Evolutionary conservation across 2,797 vertebrate species (phyloP).

Genomic region (Ptychobarbus kaznakovi): DNA sequence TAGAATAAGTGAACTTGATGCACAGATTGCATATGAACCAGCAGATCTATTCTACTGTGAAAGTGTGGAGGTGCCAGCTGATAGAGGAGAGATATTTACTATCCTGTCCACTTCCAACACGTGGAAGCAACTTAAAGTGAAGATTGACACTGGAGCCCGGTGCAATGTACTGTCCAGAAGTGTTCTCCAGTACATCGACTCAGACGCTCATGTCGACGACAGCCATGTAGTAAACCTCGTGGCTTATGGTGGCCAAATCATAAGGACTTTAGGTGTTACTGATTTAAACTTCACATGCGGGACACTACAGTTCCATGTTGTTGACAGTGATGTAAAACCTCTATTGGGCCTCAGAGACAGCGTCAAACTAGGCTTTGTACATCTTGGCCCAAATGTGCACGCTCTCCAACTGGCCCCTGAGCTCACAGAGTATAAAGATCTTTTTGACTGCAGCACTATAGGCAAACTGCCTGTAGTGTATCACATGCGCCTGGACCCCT

Average conservation of each 20-base stretch:
- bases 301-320: conserved; percentile 1
- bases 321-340: not conserved
- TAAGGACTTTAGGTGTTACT: not conserved
- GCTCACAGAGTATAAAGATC: not conserved
- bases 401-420: not conserved
- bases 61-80: conserved; percentile 19
- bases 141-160: not conserved
- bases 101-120: not conserved
- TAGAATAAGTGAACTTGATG: conserved; percentile 1
- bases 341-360: not conserved
- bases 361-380: not conserved
- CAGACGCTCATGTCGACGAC: not conserved
- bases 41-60: conserved; percentile 1
- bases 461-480: conserved; percentile 32
- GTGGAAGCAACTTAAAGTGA: not conserved
- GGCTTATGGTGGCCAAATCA: not conserved
- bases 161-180: conserved; percentile 8
- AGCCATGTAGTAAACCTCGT: conserved; percentile 2
- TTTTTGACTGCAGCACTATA: conserved; percentile 26
- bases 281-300: not conserved
- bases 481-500: conserved; percentile 17
- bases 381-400: not conserved
- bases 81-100: conserved; percentile 15
- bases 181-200: not conserved
- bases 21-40: not conserved